Percentiles rank a stretch among this genome's conserved stretches.
Evolutionary conservation across 2,113 vertebrate species (phyloP).

Genomic region (Paralichthys olivaceus): DNA sequence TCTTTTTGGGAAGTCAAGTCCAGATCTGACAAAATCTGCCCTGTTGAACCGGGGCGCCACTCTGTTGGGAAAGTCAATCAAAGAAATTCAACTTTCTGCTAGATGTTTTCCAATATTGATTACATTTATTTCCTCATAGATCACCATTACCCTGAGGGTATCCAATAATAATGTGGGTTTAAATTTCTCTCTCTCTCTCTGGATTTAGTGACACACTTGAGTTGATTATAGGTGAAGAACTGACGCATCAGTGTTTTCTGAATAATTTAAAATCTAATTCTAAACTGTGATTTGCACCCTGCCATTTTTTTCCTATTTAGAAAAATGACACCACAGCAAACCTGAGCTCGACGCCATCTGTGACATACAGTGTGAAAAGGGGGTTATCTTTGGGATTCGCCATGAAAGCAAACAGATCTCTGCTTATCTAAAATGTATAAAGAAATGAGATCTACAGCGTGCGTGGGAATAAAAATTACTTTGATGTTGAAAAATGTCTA

Average conservation of each 20-base stretch:
- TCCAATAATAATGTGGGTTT: slow-evolving; percentile 11
- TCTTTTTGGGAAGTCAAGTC: slow-evolving; percentile 97
- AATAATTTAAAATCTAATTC: slow-evolving; percentile 51
- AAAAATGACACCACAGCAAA: slow-evolving; percentile 23
- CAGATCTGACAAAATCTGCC: slow-evolving; percentile 96
- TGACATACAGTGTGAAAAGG: slow-evolving; percentile 26
- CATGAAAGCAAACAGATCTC: slow-evolving; percentile 58
- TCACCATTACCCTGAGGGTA: slow-evolving; percentile 4
- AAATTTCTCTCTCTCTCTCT: slow-evolving; percentile 4
- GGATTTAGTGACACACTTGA: slow-evolving; percentile 36
- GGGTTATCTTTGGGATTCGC: slow-evolving; percentile 58
- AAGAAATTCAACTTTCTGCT: neutral
- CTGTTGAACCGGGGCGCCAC: slow-evolving; percentile 97
- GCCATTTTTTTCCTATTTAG: slow-evolving; percentile 29
- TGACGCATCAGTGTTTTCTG: slow-evolving; percentile 18
- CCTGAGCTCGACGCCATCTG: slow-evolving; percentile 39
- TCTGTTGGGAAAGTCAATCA: slow-evolving; percentile 77
- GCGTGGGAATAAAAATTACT: slow-evolving; percentile 68
- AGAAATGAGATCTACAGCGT: slow-evolving; percentile 62
- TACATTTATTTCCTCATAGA: slow-evolving; percentile 13
- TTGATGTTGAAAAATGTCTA: slow-evolving; percentile 68
- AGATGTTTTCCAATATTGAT: neutral
- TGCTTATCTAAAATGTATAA: slow-evolving; percentile 74
- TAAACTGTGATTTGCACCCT: slow-evolving; percentile 31
- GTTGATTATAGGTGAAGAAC: slow-evolving; percentile 26